phyloP scores from a whole-genome alignment of 1,140 invertebrate species.

The Saccostrea cuccullata region DNA sequence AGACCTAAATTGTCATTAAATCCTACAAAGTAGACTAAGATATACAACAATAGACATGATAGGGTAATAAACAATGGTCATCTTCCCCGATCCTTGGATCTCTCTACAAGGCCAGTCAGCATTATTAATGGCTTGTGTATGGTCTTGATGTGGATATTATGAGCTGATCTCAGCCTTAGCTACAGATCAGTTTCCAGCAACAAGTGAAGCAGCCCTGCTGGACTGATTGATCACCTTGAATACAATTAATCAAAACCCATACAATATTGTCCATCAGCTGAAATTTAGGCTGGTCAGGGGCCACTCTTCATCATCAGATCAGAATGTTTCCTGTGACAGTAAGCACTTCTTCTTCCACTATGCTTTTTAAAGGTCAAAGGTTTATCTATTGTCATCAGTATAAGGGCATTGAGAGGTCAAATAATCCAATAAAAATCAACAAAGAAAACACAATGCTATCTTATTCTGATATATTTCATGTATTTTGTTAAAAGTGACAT shows the following conservation, averaged over 20 bases:
- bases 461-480: too few species aligned
- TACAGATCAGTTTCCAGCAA: not conserved
- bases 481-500: too few species aligned
- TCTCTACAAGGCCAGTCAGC: not conserved
- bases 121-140: not conserved
- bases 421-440: not conserved
- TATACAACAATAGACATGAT: too few species aligned
- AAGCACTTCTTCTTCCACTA: not conserved
- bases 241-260: not conserved
- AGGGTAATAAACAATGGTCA: not conserved
- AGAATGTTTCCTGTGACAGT: not conserved
- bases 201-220: not conserved
- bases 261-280: not conserved
- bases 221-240: not conserved
- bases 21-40: too few species aligned
- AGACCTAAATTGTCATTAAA: not conserved
- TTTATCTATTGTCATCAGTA: not conserved
- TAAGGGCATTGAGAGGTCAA: not conserved
- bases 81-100: not conserved
- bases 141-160: not conserved
- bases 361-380: constrained; percentile 4
- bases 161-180: not conserved
- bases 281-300: not conserved
- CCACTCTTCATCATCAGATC: not conserved
- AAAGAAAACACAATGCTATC: not conserved